Evolutionary conservation across 2,888 invertebrate species (phyloP).

Genomic region (Drosophila ustulata): DNA sequence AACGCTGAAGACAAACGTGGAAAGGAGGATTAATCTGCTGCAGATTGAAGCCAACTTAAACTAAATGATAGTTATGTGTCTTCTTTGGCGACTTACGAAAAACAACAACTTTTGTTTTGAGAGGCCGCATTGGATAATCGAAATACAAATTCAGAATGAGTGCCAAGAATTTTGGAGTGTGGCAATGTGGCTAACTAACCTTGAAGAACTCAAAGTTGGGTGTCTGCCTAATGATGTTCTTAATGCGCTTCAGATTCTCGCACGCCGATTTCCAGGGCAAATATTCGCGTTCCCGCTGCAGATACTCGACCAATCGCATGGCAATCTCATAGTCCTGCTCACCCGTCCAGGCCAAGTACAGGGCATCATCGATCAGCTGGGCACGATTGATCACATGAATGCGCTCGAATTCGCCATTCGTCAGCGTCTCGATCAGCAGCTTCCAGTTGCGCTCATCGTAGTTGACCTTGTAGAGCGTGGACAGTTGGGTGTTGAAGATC

Average conservation of each 20-base stretch:
- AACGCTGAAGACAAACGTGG: slow-evolving; percentile 85
- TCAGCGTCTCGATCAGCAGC: slow-evolving; percentile 87
- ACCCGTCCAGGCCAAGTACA: slow-evolving; percentile 88
- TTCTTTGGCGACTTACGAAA: slow-evolving; percentile 61
- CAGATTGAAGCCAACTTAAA: too few relatives aligned
- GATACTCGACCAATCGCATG: slow-evolving; percentile 86
- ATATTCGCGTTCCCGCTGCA: slow-evolving; percentile 85
- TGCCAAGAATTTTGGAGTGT: background rate
- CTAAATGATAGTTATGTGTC: background rate
- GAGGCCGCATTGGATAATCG: slow-evolving; percentile 34
- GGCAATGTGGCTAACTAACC: slow-evolving; percentile 76
- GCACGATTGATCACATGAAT: slow-evolving; percentile 91
- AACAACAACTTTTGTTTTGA: slow-evolving; percentile 59
- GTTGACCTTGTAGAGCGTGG: slow-evolving; percentile 90
- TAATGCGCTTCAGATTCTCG: slow-evolving; percentile 87
- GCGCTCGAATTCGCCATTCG: slow-evolving; percentile 85
- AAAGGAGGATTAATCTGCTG: background rate
- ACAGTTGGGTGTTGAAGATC: slow-evolving; percentile 90
- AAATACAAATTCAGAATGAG: slow-evolving; percentile 58
- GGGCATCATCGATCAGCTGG: slow-evolving; percentile 92
- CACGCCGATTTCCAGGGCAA: slow-evolving; percentile 87
- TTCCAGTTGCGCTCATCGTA: slow-evolving; percentile 92
- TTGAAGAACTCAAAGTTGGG: slow-evolving; percentile 88
- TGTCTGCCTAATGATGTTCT: slow-evolving; percentile 87
- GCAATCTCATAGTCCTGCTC: slow-evolving; percentile 88